These are phyloP conservation scores for Xestia rhomboidea DNA, from an alignment of 2,888 invertebrate species.

Conservation along the genomic window DNA sequence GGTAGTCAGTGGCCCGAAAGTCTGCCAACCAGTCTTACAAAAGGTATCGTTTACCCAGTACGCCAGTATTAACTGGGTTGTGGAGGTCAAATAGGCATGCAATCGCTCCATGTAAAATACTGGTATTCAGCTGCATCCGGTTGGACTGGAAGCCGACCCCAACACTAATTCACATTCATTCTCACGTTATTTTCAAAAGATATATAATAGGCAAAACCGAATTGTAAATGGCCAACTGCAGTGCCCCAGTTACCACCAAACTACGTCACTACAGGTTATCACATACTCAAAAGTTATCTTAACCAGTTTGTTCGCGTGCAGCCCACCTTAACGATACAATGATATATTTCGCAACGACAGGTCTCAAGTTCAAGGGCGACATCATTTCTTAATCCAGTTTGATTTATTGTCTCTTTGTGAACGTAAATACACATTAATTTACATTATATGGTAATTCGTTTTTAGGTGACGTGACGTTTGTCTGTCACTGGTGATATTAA, in stretches of 20 bases:
- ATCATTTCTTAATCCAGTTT: slow-evolving; percentile 55
- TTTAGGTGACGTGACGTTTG: slow-evolving; percentile 17
- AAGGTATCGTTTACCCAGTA: too few species aligned
- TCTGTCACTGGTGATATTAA: slow-evolving; percentile 11
- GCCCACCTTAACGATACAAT: slow-evolving; percentile 42
- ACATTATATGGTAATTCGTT: slow-evolving; percentile 44
- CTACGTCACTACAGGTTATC: slow-evolving; percentile 18
- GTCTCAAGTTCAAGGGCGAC: slow-evolving; percentile 61
- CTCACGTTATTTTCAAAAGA: neutral
- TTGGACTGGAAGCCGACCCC: neutral
- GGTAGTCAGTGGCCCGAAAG: neutral
- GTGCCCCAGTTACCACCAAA: slow-evolving; percentile 10
- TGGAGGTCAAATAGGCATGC: neutral
- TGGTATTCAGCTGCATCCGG: neutral
- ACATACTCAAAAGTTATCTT: slow-evolving; percentile 19
- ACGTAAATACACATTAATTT: slow-evolving; percentile 46
- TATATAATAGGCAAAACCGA: neutral
- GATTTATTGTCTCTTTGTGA: slow-evolving; percentile 51
- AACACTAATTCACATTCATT: neutral
- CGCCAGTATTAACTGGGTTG: too few species aligned
- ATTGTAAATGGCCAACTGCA: neutral
- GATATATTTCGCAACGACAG: slow-evolving; percentile 34
- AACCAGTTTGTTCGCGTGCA: slow-evolving; percentile 20
- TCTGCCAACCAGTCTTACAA: neutral
- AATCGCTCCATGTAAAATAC: neutral